These are phyloP conservation scores for Tympanoctomys barrerae DNA, from an alignment of 2,797 vertebrate genomes.

Conservation along the genomic window DNA sequence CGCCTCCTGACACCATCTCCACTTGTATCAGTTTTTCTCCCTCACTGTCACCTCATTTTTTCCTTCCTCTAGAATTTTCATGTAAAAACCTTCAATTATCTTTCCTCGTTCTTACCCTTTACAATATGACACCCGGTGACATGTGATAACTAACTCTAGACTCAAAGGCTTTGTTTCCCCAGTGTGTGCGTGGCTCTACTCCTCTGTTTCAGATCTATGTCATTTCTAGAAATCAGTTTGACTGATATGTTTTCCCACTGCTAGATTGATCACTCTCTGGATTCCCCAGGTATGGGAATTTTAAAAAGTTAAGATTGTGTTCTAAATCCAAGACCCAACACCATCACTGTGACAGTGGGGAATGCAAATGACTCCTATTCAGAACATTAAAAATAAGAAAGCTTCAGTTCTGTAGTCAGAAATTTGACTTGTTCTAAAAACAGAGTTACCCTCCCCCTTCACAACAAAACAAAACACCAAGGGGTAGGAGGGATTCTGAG, in stretches of 20 bases:
- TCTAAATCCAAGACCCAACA: constrained; percentile 24
- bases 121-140: not conserved
- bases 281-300: constrained; percentile 66
- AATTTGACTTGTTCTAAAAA: constrained; percentile 8
- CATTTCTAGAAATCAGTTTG: constrained; percentile 70
- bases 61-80: constrained; percentile 27
- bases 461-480: not conserved
- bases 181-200: not conserved
- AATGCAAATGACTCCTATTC: constrained; percentile 63
- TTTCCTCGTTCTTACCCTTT: not conserved
- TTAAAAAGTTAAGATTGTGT: constrained; percentile 50
- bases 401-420: constrained; percentile 4
- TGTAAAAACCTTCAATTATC: constrained; percentile 38
- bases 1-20: not conserved
- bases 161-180: constrained; percentile 57
- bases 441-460: not conserved
- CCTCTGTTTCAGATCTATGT: constrained; percentile 53
- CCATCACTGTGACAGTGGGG: constrained; percentile 16
- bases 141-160: constrained; percentile 56
- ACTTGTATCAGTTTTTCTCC: not conserved
- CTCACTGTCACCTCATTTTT: not conserved
- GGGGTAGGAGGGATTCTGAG: not conserved
- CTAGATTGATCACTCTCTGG: constrained; percentile 8
- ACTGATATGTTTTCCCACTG: constrained; percentile 77
- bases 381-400: constrained; percentile 40